Evolutionary conservation across 2,888 invertebrate genomes (phyloP).

Genomic region (Apeira syringaria): DNA sequence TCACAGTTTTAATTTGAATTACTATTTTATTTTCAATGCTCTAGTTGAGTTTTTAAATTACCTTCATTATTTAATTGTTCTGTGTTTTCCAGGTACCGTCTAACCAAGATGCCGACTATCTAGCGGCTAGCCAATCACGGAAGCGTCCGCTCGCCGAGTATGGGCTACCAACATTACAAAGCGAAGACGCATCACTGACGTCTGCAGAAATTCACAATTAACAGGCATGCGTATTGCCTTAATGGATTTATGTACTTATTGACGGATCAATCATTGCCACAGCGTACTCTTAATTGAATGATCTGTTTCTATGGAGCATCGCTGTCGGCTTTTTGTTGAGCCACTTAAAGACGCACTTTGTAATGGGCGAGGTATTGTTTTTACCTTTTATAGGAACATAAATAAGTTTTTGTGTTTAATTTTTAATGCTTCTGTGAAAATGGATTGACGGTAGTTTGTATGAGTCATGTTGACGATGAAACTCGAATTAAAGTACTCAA

Average conservation of each 20-base stretch:
- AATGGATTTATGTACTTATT: conserved; percentile 81
- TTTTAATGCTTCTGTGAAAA: conserved; percentile 22
- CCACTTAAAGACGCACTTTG: conserved; percentile 8
- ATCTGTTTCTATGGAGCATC: conserved; percentile 51
- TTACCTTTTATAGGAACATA: conserved; percentile 14
- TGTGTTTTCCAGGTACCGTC: too few species aligned
- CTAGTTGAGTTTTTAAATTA: too few species aligned
- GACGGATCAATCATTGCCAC: conserved; percentile 77
- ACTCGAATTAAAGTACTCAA: too few species aligned
- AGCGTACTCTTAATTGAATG: conserved; percentile 67
- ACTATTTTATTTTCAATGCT: too few species aligned
- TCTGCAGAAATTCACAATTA: conserved; percentile 75
- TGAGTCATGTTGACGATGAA: conserved; percentile 3
- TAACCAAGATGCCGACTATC: background rate
- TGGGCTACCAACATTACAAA: conserved; percentile 15
- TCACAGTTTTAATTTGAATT: too few species aligned
- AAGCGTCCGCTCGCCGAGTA: conserved; percentile 20
- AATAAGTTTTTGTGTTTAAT: conserved; percentile 15
- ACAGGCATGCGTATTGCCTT: conserved; percentile 68
- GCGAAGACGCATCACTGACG: conserved; percentile 43
- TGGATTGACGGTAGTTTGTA: conserved; percentile 2
- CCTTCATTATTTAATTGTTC: too few species aligned
- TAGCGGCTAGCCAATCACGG: conserved; percentile 1
- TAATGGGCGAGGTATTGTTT: conserved; percentile 9
- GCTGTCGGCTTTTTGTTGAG: conserved; percentile 28